Percentiles rank a stretch among this genome's conserved stretches.
Evolutionary conservation across 1,140 invertebrate genomes (phyloP).

Genomic region (Solenopsis invicta): DNA sequence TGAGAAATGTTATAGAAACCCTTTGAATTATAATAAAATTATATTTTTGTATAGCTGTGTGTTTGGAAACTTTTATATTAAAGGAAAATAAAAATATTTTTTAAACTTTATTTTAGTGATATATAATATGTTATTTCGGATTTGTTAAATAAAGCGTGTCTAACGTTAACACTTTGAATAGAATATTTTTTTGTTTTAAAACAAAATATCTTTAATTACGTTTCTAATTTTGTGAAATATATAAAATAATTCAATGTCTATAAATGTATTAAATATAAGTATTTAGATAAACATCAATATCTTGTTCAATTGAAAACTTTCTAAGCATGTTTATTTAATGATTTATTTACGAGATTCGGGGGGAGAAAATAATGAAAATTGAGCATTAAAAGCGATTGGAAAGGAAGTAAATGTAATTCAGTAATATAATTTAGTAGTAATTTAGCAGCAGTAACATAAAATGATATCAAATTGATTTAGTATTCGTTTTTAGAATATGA

Average conservation of each 20-base stretch:
- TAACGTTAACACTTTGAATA: no score
- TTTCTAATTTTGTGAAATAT: no score
- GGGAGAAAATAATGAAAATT: neutral
- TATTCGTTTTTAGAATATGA: neutral
- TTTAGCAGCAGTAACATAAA: neutral
- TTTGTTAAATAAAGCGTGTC: neutral
- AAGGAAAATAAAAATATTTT: neutral
- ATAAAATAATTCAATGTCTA: no score
- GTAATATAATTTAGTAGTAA: neutral
- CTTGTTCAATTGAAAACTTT: neutral
- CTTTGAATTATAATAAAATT: neutral
- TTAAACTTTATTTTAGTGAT: no score
- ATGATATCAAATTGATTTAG: constrained; percentile 58
- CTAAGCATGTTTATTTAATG: neutral
- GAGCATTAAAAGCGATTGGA: neutral
- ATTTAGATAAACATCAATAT: neutral
- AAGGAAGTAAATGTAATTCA: neutral
- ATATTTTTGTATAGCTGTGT: neutral
- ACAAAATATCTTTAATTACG: no score
- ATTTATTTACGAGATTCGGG: neutral
- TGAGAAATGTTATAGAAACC: neutral
- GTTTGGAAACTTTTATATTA: neutral
- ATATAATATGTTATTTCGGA: neutral
- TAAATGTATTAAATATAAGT: no score
- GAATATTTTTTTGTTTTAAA: no score